Evolutionary conservation across 2,888 invertebrate species (phyloP).

Genomic region (Cephus pulcher): DNA sequence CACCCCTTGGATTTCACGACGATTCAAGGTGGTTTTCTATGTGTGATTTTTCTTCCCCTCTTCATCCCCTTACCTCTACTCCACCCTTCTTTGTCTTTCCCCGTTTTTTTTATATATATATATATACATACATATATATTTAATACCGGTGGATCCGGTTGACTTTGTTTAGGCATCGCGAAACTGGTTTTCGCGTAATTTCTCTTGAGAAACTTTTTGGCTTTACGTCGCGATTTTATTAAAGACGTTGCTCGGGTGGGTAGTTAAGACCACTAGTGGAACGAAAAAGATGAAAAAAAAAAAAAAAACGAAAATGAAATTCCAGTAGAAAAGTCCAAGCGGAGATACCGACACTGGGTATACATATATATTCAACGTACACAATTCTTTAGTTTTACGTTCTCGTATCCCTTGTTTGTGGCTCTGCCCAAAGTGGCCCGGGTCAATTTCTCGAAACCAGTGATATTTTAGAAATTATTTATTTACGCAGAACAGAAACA

Average conservation of each 20-base stretch:
- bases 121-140: not conserved
- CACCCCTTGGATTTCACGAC: not conserved
- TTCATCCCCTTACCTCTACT: not conserved
- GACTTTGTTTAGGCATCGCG: conserved; percentile 10
- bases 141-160: conserved; percentile 35
- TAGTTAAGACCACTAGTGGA: not conserved
- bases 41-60: not conserved
- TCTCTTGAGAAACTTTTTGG: not conserved
- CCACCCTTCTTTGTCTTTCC: not conserved
- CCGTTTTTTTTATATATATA: not conserved
- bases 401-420: not conserved
- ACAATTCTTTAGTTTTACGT: not conserved
- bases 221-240: not conserved
- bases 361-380: not conserved
- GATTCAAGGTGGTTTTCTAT: not conserved
- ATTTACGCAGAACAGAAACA: conserved; percentile 56
- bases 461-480: conserved; percentile 65
- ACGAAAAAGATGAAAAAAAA: not conserved
- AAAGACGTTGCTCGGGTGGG: not conserved
- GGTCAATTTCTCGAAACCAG: conserved; percentile 56
- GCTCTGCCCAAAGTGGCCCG: conserved; percentile 10
- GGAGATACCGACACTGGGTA: not conserved
- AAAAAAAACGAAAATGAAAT: not conserved
- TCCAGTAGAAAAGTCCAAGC: not conserved
- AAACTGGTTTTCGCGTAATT: not conserved